Evolutionary conservation across 2,113 vertebrate species (phyloP).

Genomic region (Odontophorus gujanensis): DNA sequence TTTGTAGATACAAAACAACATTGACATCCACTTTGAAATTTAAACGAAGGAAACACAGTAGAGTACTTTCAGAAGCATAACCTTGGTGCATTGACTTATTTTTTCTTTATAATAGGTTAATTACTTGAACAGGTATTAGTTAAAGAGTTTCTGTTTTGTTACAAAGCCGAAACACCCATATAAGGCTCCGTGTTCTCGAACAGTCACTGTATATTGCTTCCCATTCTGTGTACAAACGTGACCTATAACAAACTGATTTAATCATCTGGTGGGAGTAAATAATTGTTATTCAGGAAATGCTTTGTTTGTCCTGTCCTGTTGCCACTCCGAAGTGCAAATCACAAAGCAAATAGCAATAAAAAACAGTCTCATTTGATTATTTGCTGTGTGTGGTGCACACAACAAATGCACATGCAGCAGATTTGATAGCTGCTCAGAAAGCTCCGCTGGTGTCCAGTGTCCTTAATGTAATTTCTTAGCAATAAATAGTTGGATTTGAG

Average conservation of each 20-base stretch:
- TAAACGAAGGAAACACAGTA: slow-evolving; percentile 55
- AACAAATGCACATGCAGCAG: neutral
- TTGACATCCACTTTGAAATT: slow-evolving; percentile 67
- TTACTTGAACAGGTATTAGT: slow-evolving; percentile 63
- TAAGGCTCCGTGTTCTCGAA: neutral
- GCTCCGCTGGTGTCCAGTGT: neutral
- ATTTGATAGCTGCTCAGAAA: neutral
- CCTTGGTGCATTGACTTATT: slow-evolving; percentile 28
- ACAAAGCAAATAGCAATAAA: slow-evolving; percentile 7
- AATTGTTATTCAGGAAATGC: neutral
- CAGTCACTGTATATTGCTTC: neutral
- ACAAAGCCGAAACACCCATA: neutral
- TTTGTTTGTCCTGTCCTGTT: neutral
- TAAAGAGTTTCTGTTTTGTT: slow-evolving; percentile 46
- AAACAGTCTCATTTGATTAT: neutral
- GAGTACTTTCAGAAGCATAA: slow-evolving; percentile 19
- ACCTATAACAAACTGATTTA: slow-evolving; percentile 11
- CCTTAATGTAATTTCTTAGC: neutral
- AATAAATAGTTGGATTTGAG: neutral
- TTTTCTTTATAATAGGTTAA: slow-evolving; percentile 63
- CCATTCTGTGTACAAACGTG: neutral
- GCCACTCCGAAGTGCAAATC: neutral
- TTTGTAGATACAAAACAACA: slow-evolving; percentile 23
- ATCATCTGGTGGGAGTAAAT: neutral
- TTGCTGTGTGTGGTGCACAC: neutral